These are phyloP conservation scores for Pseudorasbora parva DNA, from an alignment of 2,113 vertebrate species.

Conservation along the genomic window DNA sequence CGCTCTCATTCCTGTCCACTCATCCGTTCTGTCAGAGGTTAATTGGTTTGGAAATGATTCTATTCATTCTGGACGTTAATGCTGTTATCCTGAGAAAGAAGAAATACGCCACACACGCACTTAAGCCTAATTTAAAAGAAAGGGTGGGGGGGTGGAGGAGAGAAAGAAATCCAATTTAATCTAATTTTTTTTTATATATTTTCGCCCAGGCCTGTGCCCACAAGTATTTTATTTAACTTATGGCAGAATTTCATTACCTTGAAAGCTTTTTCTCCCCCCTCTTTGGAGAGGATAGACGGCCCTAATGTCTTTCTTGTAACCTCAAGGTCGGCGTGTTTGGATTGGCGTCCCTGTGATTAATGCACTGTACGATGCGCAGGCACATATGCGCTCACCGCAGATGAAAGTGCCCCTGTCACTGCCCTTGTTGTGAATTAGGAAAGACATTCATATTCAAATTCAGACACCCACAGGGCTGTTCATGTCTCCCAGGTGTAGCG, in stretches of 20 bases:
- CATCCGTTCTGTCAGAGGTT: slow-evolving; percentile 84
- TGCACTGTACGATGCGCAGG: slow-evolving; percentile 77
- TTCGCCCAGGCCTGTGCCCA: slow-evolving; percentile 73
- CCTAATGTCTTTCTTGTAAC: slow-evolving; percentile 84
- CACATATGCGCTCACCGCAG: slow-evolving; percentile 50
- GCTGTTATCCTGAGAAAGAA: slow-evolving; percentile 82
- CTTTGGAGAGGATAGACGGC: slow-evolving; percentile 74
- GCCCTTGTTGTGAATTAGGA: slow-evolving; percentile 74
- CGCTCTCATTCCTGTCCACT: slow-evolving; percentile 78
- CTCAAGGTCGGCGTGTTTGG: slow-evolving; percentile 83
- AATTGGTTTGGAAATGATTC: slow-evolving; percentile 88
- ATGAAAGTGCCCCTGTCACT: slow-evolving; percentile 68
- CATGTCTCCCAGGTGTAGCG: slow-evolving; percentile 52
- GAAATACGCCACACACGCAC: slow-evolving; percentile 74
- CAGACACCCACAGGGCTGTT: slow-evolving; percentile 60
- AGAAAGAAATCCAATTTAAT: slow-evolving; percentile 82
- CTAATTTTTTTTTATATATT: slow-evolving; percentile 66
- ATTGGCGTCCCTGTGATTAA: slow-evolving; percentile 81
- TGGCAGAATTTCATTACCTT: slow-evolving; percentile 85
- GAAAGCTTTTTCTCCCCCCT: slow-evolving; percentile 70
- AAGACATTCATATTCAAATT: slow-evolving; percentile 71
- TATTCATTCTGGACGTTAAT: slow-evolving; percentile 83
- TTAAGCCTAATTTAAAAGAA: slow-evolving; percentile 83
- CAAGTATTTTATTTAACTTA: slow-evolving; percentile 83
- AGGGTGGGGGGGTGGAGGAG: slow-evolving; percentile 55